A percentile compares a stretch with the other conserved stretches of the same genome.
Conservation (phyloP, 2,797 vertebrate species). For the Cyprinella venusta region DNA sequence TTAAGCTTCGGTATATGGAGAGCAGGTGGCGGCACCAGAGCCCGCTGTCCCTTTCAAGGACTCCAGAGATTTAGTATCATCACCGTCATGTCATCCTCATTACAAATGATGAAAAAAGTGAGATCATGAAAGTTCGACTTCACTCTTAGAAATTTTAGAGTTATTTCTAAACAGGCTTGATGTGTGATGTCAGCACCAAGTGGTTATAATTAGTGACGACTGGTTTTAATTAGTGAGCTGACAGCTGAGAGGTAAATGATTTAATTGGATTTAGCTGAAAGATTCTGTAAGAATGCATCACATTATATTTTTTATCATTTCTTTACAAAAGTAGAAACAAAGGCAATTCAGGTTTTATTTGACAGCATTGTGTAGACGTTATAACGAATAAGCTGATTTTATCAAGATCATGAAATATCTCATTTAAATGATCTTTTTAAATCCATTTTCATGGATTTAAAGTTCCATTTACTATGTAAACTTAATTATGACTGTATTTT, state of each 20-base stretch:
- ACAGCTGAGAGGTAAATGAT: not conserved
- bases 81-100: conserved; percentile 41
- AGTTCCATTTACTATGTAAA: not conserved
- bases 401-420: not conserved
- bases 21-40: conserved; percentile 50
- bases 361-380: not conserved
- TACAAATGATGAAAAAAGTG: conserved; percentile 30
- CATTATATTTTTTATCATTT: not conserved
- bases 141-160: not conserved
- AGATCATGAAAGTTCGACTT: not conserved
- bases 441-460: too few relatives aligned
- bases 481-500: not conserved
- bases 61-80: conserved; percentile 39
- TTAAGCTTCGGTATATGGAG: conserved; percentile 39
- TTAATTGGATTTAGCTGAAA: conserved; percentile 17
- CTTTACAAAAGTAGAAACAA: not conserved
- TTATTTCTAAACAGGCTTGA: not conserved
- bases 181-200: conserved; percentile 1
- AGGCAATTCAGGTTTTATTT: not conserved
- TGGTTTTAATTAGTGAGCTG: conserved; percentile 6
- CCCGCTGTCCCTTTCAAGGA: conserved; percentile 41
- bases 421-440: not conserved
- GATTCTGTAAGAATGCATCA: not conserved
- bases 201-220: not conserved
- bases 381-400: not conserved